A percentile compares a stretch with the other conserved stretches of the same genome.
Conservation (phyloP, 1,140 invertebrate genomes). For the Protaetia brevitarsis region DNA sequence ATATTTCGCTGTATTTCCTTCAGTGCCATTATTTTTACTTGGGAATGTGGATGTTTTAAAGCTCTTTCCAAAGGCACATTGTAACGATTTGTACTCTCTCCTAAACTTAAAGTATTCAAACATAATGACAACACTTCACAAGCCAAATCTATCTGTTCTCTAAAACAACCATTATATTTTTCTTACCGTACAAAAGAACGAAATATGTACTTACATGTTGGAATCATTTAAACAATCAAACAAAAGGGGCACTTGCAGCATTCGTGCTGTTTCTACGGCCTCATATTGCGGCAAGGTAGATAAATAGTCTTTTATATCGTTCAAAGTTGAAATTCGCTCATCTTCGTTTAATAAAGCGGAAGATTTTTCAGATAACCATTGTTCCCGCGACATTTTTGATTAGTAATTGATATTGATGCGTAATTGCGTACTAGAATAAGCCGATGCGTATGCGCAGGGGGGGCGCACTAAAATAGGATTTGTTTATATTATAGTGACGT, state of each 20-base stretch:
- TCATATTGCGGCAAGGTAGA: conserved; percentile 44
- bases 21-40: conserved; percentile 55
- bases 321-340: conserved; percentile 46
- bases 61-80: conserved; percentile 53
- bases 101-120: conserved; percentile 54
- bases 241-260: conserved; percentile 46
- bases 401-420: too few species aligned
- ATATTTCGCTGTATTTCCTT: conserved; percentile 48
- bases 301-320: conserved; percentile 49
- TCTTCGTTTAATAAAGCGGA: conserved; percentile 45
- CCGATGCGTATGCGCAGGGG: too few species aligned
- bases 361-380: conserved; percentile 49
- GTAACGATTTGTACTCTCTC: conserved; percentile 52
- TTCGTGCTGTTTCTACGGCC: conserved; percentile 38
- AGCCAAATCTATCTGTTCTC: conserved; percentile 54
- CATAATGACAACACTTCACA: conserved; percentile 58
- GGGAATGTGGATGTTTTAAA: conserved; percentile 53
- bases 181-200: neutral
- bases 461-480: too few species aligned
- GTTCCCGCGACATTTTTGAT: conserved; percentile 35
- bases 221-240: conserved; percentile 51
- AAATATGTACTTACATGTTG: conserved; percentile 43
- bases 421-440: too few species aligned
- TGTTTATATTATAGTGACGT: too few species aligned
- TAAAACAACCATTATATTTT: conserved; percentile 38